A percentile compares a stretch with the other conserved stretches of the same genome.
Evolutionary conservation across 2,113 vertebrate species (phyloP).

Genomic region (Vanacampus margaritifer): DNA sequence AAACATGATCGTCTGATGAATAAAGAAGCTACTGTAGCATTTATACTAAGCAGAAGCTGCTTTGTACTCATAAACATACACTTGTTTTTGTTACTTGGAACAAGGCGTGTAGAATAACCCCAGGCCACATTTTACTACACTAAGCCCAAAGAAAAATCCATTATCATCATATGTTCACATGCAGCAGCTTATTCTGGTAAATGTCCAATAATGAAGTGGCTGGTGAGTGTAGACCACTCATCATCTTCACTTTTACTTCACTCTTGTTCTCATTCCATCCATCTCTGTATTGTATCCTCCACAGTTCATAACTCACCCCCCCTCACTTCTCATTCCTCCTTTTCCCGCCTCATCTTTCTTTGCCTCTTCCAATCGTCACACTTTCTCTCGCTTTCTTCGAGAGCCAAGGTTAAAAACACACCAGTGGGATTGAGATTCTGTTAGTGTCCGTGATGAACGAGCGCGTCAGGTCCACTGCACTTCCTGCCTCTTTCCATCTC

Average conservation of each 20-base stretch:
- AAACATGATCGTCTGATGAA: no score
- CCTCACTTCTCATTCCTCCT: constrained; percentile 3
- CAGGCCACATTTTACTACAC: background rate
- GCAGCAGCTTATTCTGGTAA: background rate
- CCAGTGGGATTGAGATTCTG: constrained; percentile 67
- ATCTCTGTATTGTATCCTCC: constrained; percentile 25
- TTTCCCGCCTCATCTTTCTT: constrained; percentile 24
- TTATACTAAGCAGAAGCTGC: background rate
- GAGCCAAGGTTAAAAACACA: constrained; percentile 73
- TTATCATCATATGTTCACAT: background rate
- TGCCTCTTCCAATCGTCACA: constrained; percentile 5
- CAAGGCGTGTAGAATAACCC: background rate
- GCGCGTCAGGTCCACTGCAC: constrained; percentile 49
- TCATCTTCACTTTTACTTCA: background rate
- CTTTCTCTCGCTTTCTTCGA: constrained; percentile 22
- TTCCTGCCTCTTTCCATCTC: constrained; percentile 58
- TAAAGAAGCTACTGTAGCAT: no score
- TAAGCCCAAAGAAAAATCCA: background rate
- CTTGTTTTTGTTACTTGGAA: background rate
- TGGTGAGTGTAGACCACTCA: background rate
- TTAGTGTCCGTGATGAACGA: constrained; percentile 65
- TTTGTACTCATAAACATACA: background rate
- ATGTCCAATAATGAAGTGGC: background rate
- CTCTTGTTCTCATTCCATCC: constrained; percentile 29
- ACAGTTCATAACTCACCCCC: constrained; percentile 19